Evolutionary conservation across 2,113 vertebrate species (phyloP), one percentile per base, ranked within the genome.

Genomic region (Amphiprion ocellaris): DNA sequence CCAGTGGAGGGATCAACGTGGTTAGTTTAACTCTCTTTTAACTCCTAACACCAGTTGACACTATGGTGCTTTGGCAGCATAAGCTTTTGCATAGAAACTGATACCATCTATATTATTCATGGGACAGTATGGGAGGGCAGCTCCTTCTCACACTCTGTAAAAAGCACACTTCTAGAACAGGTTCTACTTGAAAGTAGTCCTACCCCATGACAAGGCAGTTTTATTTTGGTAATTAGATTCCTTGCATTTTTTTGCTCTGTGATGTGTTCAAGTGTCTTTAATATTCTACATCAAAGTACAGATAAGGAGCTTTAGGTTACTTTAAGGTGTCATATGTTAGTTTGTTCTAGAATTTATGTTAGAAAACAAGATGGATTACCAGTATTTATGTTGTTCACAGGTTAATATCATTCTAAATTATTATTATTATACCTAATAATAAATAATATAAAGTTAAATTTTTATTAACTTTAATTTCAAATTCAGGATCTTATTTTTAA

Each of bases 1-100:
- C 2, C 26, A 86, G 90, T 41, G 96, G 94, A 33, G 97, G 96
- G 65, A 96, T 98, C 82, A 96, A 85, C 49, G 92, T 96, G 88
- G 97, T 98, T 67, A 94, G 96, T 90, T 58, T 21, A 53, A 65
- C 0, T 1, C 11, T 28, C 4, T 60, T 79, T 80, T 85, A 28
- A 76, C 66, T 64, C 69, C 49, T 76, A 47, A 70, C 60, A 56
- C 69, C 50, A 70, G 63, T 54, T 77, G 74, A 81, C 65, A 37
- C n/a, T 15, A 0, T 21, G 44, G 7, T 60, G 59, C 47, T 52
- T 64, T 50, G 37, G 30, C 26, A 30, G 44, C 7, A 7, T 49
- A 49, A 81, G 80, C 70, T 59, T 59, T 63, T 62, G 41, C 23
- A 5, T 28, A 28, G 70, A 89, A 94, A 69, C 74, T 23, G 88